Evolutionary conservation across 2,113 vertebrate species (phyloP), one percentile per base, ranked within the genome.

Genomic region (Carlito syrichta): DNA sequence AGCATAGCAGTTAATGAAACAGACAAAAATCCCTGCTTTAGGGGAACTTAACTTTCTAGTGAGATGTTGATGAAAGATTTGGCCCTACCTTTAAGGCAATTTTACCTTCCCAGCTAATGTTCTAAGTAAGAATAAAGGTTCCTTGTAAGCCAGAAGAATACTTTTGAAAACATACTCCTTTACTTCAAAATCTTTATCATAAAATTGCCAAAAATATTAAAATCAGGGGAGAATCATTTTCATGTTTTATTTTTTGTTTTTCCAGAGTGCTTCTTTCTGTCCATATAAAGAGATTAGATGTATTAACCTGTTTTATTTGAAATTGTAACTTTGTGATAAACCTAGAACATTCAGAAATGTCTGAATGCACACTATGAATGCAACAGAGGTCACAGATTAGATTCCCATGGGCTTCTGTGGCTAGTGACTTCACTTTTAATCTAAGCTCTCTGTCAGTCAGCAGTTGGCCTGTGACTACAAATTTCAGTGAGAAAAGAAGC

Each of bases 321-420:
- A 69, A 81, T 27, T 90, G 2, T 63, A 92, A 96, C 50, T 96
- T 93, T 90, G 89, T 94, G 43, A 69, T 87, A 95, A 97, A 97
- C 94, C 79, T 48, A 86, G 48, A 76, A 78, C 87, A 94, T 95
- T 95, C 73, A 77, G 77, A 95, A 92, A 90, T 68, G 30, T 92
- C 81, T 92, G 85, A 54, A 56, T 43, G 54, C 40, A 94, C 19
- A 50, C 38, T 77, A 6, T 95, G 52, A 89, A 50, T 90, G 73
- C 35, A 81, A 10, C 62, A 83, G 62, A 83, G 38, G 63, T 69
- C 71, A 92, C 23, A 83, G 62, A 56, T 86, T 86, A 60, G 83
- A 71, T 96, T 82, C 78, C 60, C 91, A 48, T 45, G 45, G 45
- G 40, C 48, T 73, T 95, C 76, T 14, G 23, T 45, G 16, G 20